Conservation (phyloP, 2,888 invertebrate species). For the Periphyllus acericola region DNA sequence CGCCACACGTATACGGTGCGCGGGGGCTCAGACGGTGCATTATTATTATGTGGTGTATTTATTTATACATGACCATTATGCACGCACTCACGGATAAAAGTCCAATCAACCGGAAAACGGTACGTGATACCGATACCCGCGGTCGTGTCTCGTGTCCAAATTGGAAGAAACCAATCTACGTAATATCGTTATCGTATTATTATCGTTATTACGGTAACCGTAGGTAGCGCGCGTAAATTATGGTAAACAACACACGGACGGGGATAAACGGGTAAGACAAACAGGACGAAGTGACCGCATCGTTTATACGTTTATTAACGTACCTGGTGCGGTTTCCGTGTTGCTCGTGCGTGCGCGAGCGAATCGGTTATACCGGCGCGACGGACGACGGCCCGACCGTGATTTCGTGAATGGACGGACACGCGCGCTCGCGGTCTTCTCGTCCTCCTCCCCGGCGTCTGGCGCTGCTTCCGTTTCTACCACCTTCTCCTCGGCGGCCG, state of each 20-base stretch:
- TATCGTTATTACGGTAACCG: too few species aligned
- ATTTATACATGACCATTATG: not conserved
- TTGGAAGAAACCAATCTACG: not conserved
- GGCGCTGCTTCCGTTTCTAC: too few species aligned
- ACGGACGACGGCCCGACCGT: not conserved
- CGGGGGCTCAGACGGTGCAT: not conserved
- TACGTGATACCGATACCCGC: conserved; percentile 29
- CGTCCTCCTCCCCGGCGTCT: not conserved
- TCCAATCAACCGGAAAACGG: conserved; percentile 52
- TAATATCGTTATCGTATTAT: not conserved
- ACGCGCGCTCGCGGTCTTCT: not conserved
- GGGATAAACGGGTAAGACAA: too few species aligned
- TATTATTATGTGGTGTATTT: not conserved
- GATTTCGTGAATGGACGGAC: conserved; percentile 2
- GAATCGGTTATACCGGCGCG: too few species aligned
- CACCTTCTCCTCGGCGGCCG: too few species aligned
- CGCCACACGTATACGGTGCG: not conserved
- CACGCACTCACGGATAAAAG: not conserved
- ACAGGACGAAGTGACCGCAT: not conserved
- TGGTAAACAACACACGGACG: too few species aligned
- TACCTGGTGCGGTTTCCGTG: not conserved
- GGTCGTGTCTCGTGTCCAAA: conserved; percentile 28
- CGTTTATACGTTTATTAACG: not conserved
- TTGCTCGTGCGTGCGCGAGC: too few species aligned
- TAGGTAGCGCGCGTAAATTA: too few species aligned